Evolutionary conservation across 2,113 vertebrate genomes (phyloP).

Genomic region (Elaphurus davidianus): DNA sequence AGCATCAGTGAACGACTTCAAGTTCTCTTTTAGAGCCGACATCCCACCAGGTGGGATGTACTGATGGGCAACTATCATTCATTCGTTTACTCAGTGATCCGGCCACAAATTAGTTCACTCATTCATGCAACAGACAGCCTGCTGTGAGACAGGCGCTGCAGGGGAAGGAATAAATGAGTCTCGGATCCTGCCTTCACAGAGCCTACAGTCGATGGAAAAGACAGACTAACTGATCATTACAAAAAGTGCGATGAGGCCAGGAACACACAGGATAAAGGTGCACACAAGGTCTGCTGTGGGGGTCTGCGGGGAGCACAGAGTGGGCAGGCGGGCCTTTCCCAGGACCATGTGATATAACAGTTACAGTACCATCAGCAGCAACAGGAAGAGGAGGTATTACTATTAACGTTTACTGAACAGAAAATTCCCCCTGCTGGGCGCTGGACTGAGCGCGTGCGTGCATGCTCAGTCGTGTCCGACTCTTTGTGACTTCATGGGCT

Average conservation of each 20-base stretch:
- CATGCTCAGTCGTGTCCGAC: neutral
- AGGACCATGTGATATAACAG: fast-evolving
- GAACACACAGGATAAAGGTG: neutral
- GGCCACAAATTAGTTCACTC: neutral
- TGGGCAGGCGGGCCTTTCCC: neutral
- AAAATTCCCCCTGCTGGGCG: neutral
- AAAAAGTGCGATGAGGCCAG: fast-evolving
- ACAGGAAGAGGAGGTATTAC: neutral
- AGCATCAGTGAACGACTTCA: fast-evolving
- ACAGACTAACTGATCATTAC: fast-evolving
- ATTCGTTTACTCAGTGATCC: neutral
- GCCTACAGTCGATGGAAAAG: neutral
- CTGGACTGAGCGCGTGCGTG: fast-evolving
- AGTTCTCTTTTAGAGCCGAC: neutral
- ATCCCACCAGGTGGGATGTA: fast-evolving
- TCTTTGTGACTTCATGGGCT: neutral
- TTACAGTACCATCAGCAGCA: neutral
- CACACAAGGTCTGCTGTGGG: fast-evolving
- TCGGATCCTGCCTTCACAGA: neutral
- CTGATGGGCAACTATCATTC: fast-evolving
- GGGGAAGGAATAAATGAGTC: neutral
- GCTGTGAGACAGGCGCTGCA: neutral
- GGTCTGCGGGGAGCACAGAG: neutral
- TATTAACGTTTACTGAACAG: fast-evolving
- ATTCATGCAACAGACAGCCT: neutral